These are phyloP conservation scores for honey bee (Apis mellifera) DNA, from an alignment of 1,140 invertebrate species.

Conservation along the genomic window DNA sequence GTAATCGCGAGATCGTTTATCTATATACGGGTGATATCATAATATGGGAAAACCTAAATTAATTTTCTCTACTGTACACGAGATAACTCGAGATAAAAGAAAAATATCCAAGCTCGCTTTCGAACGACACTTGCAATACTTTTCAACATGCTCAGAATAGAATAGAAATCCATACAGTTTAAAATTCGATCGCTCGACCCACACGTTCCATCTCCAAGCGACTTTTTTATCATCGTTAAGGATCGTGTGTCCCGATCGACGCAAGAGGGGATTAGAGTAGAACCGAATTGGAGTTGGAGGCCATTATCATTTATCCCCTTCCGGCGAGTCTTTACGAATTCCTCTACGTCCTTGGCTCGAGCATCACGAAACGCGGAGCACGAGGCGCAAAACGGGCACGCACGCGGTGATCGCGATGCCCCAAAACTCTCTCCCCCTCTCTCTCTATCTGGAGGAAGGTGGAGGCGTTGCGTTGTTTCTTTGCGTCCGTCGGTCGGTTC, in stretches of 20 bases:
- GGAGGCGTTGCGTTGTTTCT: slow-evolving; percentile 72
- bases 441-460: slow-evolving; percentile 58
- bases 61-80: too few species aligned
- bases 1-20: too few species aligned
- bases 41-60: too few species aligned
- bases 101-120: too few species aligned
- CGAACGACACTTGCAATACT: too few species aligned
- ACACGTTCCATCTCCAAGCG: too few species aligned
- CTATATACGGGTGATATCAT: too few species aligned
- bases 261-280: slow-evolving; percentile 22
- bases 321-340: slow-evolving; percentile 59
- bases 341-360: slow-evolving; percentile 63
- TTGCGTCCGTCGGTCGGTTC: slow-evolving; percentile 22
- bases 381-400: slow-evolving; percentile 16
- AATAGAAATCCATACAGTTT: too few species aligned
- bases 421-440: slow-evolving; percentile 27
- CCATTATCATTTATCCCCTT: slow-evolving; percentile 61
- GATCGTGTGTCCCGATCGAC: neutral
- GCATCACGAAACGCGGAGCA: slow-evolving; percentile 55
- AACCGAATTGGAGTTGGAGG: slow-evolving; percentile 28
- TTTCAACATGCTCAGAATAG: too few species aligned
- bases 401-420: slow-evolving; percentile 65
- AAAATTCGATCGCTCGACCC: too few species aligned
- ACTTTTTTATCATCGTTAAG: neutral
- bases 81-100: too few species aligned